Conservation (phyloP, 1,140 invertebrate genomes). For the Scaptomyza graminum region DNA sequence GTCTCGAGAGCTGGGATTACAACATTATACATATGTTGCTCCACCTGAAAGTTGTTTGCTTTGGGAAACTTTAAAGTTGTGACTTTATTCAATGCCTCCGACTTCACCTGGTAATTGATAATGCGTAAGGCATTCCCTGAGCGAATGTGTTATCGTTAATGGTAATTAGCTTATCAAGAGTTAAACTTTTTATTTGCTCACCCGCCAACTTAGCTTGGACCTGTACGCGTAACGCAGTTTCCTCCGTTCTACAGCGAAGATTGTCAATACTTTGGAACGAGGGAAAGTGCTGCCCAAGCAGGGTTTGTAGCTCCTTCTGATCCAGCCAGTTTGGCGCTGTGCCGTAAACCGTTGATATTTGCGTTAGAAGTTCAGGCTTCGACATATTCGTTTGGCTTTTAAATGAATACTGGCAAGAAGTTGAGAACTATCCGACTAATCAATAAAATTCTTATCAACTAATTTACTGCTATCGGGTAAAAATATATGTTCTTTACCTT, state of each 20-base stretch:
- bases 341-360: conserved; percentile 37
- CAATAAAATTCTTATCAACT: background rate
- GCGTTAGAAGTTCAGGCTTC: conserved; percentile 21
- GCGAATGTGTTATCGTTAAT: background rate
- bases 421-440: background rate
- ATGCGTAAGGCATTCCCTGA: conserved; percentile 31
- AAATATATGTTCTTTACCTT: background rate
- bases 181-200: conserved; percentile 1
- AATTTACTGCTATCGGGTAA: conserved; percentile 1
- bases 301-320: conserved; percentile 35
- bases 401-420: conserved; percentile 28
- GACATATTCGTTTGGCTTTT: conserved; percentile 38
- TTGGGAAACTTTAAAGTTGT: conserved; percentile 24
- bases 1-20: conserved; percentile 45
- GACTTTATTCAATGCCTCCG: background rate
- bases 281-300: conserved; percentile 30
- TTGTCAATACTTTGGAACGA: conserved; percentile 31
- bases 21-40: conserved; percentile 43
- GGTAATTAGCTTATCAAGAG: background rate
- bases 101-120: conserved; percentile 54
- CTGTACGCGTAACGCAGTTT: conserved; percentile 32
- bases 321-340: conserved; percentile 45
- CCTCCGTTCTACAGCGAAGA: conserved; percentile 34
- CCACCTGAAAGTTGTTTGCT: conserved; percentile 26
- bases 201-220: conserved; percentile 35